Evolutionary conservation across 2,888 invertebrate species (phyloP), one percentile per base, ranked within the genome.

Genomic region (Stenoptilia bipunctidactyla): DNA sequence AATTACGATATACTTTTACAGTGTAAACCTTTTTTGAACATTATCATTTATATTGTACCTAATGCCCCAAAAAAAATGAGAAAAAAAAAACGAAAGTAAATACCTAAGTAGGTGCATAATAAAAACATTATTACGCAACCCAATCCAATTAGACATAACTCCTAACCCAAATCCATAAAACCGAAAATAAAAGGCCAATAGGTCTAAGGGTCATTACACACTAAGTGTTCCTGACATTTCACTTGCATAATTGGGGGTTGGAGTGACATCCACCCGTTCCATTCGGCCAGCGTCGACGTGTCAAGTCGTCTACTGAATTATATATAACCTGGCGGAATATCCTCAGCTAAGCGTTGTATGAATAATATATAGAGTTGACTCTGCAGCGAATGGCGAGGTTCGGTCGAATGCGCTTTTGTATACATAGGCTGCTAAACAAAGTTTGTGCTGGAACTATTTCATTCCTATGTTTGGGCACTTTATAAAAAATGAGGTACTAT

Each of bases 231-330:
- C 65, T 72, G 80, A 75, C 79, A 71, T 76, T 77, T 77, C 39
- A 66, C 55, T 65, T 77, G 80, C 77, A 82, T 83, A 83, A 83
- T 83, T 83, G 80, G 76, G 60, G 53, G 48, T 57, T 65, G 61
- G 63, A 82, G 67, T 80, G 83, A 80, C 77, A 56, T 61, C 58
- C 46, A 58, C 52, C 44, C 47, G 54, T 51, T 41, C 42, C 38
- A 45, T 40, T 44, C 45, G 27, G 37, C 43, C 45, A 43, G 75
- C 70, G 80, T 56, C 77, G 82, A 80, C 80, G 77, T 82, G 83
- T 80, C 82, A 82, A 77, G 77, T 70, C 71, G 54, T 52, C 44
- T 49, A 39, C 56, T 83, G 80, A 83, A 83, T 83, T 67, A 83
- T 72, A 75, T 74, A 83, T 80, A 61, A 58, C 59, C 58, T 68